Conservation (phyloP, 2,113 vertebrate genomes). For the Emydura subglobosa region DNA sequence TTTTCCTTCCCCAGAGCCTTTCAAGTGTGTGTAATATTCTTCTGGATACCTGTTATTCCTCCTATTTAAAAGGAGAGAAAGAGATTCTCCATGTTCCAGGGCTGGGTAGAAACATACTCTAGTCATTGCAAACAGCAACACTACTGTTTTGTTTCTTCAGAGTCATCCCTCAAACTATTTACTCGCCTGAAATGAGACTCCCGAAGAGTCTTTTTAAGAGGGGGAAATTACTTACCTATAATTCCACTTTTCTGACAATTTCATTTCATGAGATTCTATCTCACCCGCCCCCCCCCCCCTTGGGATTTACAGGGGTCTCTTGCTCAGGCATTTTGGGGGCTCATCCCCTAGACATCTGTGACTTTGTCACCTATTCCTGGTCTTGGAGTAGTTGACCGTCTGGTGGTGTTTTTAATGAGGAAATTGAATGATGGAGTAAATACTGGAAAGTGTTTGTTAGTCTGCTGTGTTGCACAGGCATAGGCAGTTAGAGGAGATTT, state of each 20-base stretch:
- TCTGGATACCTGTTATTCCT: background rate
- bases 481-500: too few species aligned
- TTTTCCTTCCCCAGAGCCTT: background rate
- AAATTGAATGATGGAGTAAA: too few species aligned
- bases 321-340: background rate
- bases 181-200: too few species aligned
- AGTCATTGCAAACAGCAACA: background rate
- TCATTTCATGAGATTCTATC: background rate
- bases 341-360: too few species aligned
- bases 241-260: background rate
- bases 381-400: too few species aligned
- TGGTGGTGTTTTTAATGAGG: too few species aligned
- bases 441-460: too few species aligned
- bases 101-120: background rate
- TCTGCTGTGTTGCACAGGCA: too few species aligned
- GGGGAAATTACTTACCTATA: background rate
- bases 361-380: too few species aligned
- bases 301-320: background rate
- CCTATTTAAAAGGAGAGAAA: background rate
- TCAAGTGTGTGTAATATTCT: background rate
- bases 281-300: background rate
- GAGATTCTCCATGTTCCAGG: background rate
- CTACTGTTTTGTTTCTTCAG: too few species aligned
- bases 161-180: too few species aligned
- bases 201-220: too few species aligned